A percentile compares a stretch with the other conserved stretches of the same genome.
phyloP scores from a whole-genome alignment of 2,797 vertebrate genomes.

The Sparidentex hasta region DNA sequence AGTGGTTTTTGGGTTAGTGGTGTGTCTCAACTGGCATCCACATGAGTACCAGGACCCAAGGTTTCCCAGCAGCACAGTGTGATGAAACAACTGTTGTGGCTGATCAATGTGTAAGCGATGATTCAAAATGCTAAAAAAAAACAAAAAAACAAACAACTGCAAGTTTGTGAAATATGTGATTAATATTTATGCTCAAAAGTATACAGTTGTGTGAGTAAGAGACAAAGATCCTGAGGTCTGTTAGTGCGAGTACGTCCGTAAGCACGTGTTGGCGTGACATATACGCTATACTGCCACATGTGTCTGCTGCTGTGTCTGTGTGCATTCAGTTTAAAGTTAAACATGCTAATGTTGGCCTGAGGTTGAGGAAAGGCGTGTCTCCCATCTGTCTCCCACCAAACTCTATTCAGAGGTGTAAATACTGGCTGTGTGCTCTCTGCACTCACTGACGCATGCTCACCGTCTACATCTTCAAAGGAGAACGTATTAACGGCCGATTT shows the following conservation, averaged over 20 bases:
- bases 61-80: no score
- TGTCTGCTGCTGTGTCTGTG: slow-evolving; percentile 40
- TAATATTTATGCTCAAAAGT: not conserved
- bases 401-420: slow-evolving; percentile 70
- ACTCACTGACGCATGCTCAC: slow-evolving; percentile 51
- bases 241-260: not conserved
- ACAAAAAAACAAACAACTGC: not conserved
- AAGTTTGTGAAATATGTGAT: slow-evolving; percentile 4
- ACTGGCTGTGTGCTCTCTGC: slow-evolving; percentile 65
- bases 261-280: not conserved
- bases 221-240: slow-evolving; percentile 1
- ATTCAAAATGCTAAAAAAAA: no score
- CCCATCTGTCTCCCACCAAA: slow-evolving; percentile 47
- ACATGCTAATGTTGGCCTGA: slow-evolving; percentile 70
- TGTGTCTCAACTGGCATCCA: no score
- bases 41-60: no score
- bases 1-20: no score
- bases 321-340: slow-evolving; percentile 61
- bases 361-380: slow-evolving; percentile 65
- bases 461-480: slow-evolving; percentile 59
- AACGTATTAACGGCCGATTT: slow-evolving; percentile 55
- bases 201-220: not conserved
- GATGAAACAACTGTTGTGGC: no score
- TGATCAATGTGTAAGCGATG: no score
- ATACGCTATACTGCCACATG: slow-evolving; percentile 21